phyloP scores from a whole-genome alignment of 2,797 vertebrate genomes.

The Sebastes reedi region DNA sequence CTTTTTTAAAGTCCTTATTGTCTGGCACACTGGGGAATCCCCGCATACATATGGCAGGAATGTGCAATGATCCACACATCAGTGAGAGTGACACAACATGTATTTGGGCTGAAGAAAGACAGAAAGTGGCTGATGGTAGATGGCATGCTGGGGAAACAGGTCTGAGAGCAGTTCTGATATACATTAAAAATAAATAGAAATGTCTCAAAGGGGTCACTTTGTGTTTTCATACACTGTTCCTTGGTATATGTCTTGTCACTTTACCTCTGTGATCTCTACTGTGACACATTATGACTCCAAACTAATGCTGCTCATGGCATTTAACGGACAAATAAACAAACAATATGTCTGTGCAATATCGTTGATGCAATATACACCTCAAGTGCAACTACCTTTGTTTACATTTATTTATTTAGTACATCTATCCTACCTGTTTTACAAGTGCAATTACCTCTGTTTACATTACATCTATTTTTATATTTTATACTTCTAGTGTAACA shows the following conservation, averaged over 20 bases:
- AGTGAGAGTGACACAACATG: not conserved
- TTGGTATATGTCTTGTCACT: not conserved
- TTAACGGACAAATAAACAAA: no score
- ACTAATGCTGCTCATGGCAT: not conserved
- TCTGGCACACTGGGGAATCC: slow-evolving; percentile 3
- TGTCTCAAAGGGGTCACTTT: not conserved
- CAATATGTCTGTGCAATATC: no score
- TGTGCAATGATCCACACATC: not conserved
- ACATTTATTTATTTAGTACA: no score
- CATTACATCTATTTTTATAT: no score
- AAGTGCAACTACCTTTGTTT: no score
- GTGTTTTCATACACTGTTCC: not conserved
- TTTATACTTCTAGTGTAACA: no score
- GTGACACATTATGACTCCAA: not conserved
- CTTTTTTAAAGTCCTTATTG: slow-evolving; percentile 8
- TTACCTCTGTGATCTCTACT: no score
- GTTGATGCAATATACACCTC: no score
- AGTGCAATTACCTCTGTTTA: no score
- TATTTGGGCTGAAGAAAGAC: not conserved
- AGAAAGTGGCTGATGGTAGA: not conserved
- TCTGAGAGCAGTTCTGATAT: not conserved
- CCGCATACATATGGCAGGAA: slow-evolving; percentile 8
- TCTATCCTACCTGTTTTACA: no score
- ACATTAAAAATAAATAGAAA: not conserved
- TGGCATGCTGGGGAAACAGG: not conserved